Evolutionary conservation across 2,113 vertebrate species (phyloP), one percentile per base, ranked within the genome.

Genomic region (Istiophorus platypterus): DNA sequence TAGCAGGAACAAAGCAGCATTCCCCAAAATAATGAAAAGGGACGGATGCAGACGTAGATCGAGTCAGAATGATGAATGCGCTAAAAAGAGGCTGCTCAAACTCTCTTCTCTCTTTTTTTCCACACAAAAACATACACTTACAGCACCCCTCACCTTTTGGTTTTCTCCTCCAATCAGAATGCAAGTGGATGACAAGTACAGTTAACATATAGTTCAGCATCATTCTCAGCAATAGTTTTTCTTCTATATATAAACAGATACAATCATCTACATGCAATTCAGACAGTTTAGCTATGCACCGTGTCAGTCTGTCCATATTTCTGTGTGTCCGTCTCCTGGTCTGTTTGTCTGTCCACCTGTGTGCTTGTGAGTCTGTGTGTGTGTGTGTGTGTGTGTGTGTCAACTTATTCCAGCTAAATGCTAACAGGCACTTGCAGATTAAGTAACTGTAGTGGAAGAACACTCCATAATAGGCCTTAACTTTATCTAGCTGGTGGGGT

Each of bases 371-470:
- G n/a, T n/a, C 65, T 61, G n/a, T n/a, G n/a, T n/a, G n/a, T 17
- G 31, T 57, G 15, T 24, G 42, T 58, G 49, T 0, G 5, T 65
- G 37, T 78, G 64, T 0, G 54, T 37, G 57, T 77, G 76, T 70
- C 70, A 72, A 88, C 57, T 12, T 47, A 73, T 78, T 76, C 54
- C 22, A 22, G 77, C 22, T 85, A 72, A 85, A 86, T 72, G 67
- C 75, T 59, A 84, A 79, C 82, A 87, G 78, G 57, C 71, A 73
- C 68, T 72, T 61, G 59, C 70, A 88, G 76, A 91, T 90, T 86
- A 84, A 75, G 79, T 67, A 85, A 86, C 63, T 68, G 71, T 27
- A 74, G 31, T 76, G 85, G 76, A 88, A 89, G 84, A 90, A 84
- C 68, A 85, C 42, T 72, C 67, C 64, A 80, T 86, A 80, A 88